Evolutionary conservation across 2,888 invertebrate species (phyloP), one percentile per base, ranked within the genome.

Genomic region (Rhingia campestris): DNA sequence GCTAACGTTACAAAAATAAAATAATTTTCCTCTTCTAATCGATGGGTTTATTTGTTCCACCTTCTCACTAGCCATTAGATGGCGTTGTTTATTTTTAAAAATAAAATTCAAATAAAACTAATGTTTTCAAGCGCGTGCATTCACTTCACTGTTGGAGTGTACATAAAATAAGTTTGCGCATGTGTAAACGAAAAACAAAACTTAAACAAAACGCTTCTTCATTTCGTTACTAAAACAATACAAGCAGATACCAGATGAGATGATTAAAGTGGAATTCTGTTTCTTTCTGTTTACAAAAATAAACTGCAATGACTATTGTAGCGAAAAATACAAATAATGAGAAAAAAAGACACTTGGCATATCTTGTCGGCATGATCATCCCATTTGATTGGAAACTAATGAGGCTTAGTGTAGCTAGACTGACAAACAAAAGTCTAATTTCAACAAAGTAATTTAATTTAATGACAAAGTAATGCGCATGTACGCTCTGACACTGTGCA

Each of bases 61-160:
- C 59, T 75, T 75, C 58, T 58, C 51, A 30, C 33, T 32, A 33
- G 51, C 41, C 39, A 53, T 61, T 47, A 58, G 64, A 56, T 64
- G 12, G 51, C 51, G 59, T 67, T 75, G 75, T 75, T 75, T 75
- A 75, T 75, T 75, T 67, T 74, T 58, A 74, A 64, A 63, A 10
- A 47, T 12, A 32, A 61, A 59, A 22, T 22, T 22, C 47, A 59
- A 32, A 37, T 14, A 73, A 35, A 41, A 54, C 4, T 37, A 56
- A 39, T 45, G 45, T 35, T 53, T 54, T 67, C 22, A 41, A 41
- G 32, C 47, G 47, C 32, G 12, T 64, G 54, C 49, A 66, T 74
- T 66, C 41, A 56, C 47, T 73, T 73, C 56, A 22, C 22, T 33
- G 30, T 58, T 49, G 33, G 53, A 43, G 41, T 51, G 33, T 49